These are phyloP conservation scores for Trematomus loennbergii DNA, from an alignment of 2,113 vertebrate species.

Conservation along the genomic window DNA sequence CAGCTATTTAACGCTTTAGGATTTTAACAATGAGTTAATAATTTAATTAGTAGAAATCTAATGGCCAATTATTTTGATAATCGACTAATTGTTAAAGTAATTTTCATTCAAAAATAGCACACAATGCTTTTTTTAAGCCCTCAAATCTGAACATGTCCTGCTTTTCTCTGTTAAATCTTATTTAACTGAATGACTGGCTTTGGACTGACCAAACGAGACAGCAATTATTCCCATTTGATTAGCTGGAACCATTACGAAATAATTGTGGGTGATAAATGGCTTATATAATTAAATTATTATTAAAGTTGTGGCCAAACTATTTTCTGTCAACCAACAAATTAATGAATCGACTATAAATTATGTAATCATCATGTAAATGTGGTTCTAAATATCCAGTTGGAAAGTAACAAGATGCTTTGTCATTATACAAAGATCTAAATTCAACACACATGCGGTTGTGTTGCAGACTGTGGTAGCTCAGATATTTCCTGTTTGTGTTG, in stretches of 20 bases:
- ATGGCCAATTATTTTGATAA: neutral
- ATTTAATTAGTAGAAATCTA: neutral
- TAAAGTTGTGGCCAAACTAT: neutral
- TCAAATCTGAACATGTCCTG: too few species aligned
- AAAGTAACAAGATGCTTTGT: neutral
- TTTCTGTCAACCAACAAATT: neutral
- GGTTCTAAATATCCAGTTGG: neutral
- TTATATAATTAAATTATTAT: neutral
- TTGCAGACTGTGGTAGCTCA: slow-evolving; percentile 17
- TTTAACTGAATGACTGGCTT: too few species aligned
- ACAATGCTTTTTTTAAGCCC: too few species aligned
- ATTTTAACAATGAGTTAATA: neutral
- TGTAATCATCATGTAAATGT: too few species aligned
- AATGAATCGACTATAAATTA: neutral
- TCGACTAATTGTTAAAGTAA: too few species aligned
- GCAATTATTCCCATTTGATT: neutral
- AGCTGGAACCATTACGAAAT: neutral
- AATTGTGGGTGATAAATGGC: neutral
- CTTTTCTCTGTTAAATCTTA: too few species aligned
- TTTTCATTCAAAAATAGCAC: too few species aligned
- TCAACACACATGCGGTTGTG: neutral
- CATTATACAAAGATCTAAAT: neutral
- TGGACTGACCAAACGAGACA: too few species aligned
- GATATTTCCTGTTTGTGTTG: slow-evolving; percentile 7
- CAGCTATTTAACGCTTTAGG: neutral